These are phyloP conservation scores for Phyllopteryx taeniolatus DNA, from an alignment of 2,113 vertebrate species.

Conservation along the genomic window DNA sequence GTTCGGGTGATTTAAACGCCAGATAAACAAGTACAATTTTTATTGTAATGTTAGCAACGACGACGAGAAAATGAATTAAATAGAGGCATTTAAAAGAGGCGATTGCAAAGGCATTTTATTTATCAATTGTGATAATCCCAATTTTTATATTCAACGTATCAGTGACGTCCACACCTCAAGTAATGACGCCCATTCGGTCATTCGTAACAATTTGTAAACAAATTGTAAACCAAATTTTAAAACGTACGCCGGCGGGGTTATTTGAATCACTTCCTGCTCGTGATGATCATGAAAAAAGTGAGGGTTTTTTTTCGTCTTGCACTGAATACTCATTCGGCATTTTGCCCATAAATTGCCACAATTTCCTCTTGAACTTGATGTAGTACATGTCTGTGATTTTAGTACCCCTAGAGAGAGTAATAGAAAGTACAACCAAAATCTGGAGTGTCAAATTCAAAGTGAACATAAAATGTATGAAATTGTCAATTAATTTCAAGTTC, in stretches of 20 bases:
- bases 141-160: slow-evolving; percentile 15
- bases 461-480: not conserved
- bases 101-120: no score
- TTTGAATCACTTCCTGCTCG: not conserved
- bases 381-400: not conserved
- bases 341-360: not conserved
- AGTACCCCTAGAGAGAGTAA: not conserved
- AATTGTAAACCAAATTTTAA: not conserved
- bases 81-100: not conserved
- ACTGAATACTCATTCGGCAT: not conserved
- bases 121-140: not conserved
- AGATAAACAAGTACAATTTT: not conserved
- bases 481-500: not conserved
- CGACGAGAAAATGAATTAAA: not conserved
- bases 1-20: not conserved
- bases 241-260: not conserved
- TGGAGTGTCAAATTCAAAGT: no score
- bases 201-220: not conserved
- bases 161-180: slow-evolving; percentile 46
- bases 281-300: not conserved
- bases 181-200: slow-evolving; percentile 24
- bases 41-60: not conserved
- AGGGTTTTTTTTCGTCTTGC: not conserved
- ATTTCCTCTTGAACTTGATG: no score
- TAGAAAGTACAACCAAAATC: not conserved